Evolutionary conservation across 1,140 invertebrate genomes (phyloP).

Genomic region (Zaprionus gabonicus): DNA sequence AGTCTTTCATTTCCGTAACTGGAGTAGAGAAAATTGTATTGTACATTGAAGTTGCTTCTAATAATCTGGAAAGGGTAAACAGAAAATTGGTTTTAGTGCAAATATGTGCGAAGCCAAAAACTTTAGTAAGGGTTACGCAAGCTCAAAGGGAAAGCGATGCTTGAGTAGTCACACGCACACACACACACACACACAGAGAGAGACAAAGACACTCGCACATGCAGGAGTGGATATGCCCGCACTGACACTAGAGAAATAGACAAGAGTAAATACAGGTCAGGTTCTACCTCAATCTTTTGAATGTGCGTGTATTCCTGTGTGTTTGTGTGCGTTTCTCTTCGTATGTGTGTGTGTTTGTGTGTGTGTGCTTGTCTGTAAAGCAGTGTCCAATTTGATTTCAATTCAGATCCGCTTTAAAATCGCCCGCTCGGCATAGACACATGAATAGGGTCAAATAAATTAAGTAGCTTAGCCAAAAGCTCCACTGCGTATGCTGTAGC

Average conservation of each 20-base stretch:
- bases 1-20: neutral
- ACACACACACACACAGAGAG: neutral
- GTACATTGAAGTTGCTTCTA: slow-evolving; percentile 4
- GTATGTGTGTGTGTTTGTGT: neutral
- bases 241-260: slow-evolving; percentile 17
- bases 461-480: slow-evolving; percentile 71
- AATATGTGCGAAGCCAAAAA: slow-evolving; percentile 22
- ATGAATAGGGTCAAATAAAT: slow-evolving; percentile 69
- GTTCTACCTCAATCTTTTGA: slow-evolving; percentile 30
- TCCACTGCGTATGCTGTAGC: slow-evolving; percentile 57
- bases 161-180: slow-evolving; percentile 5
- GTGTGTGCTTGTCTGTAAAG: neutral
- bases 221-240: neutral
- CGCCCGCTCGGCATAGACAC: slow-evolving; percentile 20
- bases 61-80: slow-evolving; percentile 7
- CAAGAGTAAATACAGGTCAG: slow-evolving; percentile 45
- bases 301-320: neutral
- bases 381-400: slow-evolving; percentile 65
- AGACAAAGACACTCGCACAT: neutral
- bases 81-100: slow-evolving; percentile 20
- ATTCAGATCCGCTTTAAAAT: slow-evolving; percentile 57
- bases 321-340: neutral
- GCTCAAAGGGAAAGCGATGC: slow-evolving; percentile 18
- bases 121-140: slow-evolving; percentile 20
- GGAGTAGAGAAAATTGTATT: neutral